Evolutionary conservation across 2,113 vertebrate genomes (phyloP).

Genomic region (Neotoma lepida): DNA sequence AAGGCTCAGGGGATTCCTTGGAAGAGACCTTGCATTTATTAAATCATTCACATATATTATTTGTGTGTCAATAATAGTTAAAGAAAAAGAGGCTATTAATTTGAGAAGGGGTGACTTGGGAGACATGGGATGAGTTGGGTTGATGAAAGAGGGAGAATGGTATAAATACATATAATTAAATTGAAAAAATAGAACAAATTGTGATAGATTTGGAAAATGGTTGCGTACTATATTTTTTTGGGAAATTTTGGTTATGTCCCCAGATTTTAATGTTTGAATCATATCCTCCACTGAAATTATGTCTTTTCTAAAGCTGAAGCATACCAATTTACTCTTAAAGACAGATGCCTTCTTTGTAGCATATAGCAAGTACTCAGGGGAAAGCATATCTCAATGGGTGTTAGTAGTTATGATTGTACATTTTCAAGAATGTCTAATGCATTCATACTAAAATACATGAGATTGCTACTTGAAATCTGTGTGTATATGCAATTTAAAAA

Average conservation of each 20-base stretch:
- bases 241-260: background rate
- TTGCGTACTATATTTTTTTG: background rate
- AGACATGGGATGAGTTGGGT: background rate
- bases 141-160: background rate
- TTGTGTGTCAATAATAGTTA: background rate
- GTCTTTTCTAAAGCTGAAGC: background rate
- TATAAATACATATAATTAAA: background rate
- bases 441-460: conserved; percentile 35
- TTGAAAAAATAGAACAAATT: background rate
- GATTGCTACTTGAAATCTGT: background rate
- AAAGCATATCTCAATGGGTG: background rate
- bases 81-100: background rate
- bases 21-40: background rate
- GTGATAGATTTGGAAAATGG: background rate
- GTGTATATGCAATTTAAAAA: background rate
- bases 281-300: background rate
- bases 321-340: background rate
- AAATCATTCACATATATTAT: background rate
- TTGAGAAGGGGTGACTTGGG: rapidly evolving
- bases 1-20: background rate
- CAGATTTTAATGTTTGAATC: background rate
- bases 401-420: background rate
- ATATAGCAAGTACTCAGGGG: background rate
- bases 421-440: background rate
- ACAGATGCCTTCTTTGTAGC: background rate